Percentiles rank a stretch among this genome's conserved stretches.
Evolutionary conservation across 2,797 vertebrate genomes (phyloP).

Genomic region (Pteronotus mesoamericanus): DNA sequence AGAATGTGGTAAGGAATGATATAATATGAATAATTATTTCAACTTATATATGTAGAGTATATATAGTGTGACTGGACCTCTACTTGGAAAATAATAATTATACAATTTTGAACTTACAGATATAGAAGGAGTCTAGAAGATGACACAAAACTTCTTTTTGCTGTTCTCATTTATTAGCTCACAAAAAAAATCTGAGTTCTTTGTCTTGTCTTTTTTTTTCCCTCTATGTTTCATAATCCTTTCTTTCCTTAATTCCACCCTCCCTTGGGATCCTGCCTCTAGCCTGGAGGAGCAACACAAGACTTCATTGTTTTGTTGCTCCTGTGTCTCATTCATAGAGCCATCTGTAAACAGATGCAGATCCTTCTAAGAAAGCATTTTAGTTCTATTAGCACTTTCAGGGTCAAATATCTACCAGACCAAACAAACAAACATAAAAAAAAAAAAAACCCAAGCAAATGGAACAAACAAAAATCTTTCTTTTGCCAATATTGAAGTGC

Average conservation of each 20-base stretch:
- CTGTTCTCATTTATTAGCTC: background rate
- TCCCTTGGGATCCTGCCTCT: background rate
- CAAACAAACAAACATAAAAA: background rate
- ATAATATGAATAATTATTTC: background rate
- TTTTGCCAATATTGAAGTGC: background rate
- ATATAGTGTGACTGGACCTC: background rate
- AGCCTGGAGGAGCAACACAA: background rate
- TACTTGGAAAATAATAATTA: background rate
- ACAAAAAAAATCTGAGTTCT: background rate
- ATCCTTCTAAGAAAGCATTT: background rate
- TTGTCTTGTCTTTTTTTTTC: background rate
- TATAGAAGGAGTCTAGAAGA: background rate
- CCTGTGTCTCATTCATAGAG: background rate
- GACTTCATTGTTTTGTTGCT: background rate
- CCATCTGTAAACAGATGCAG: background rate
- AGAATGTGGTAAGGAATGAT: background rate
- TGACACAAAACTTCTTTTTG: background rate
- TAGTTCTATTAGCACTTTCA: background rate
- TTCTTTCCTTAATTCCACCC: background rate
- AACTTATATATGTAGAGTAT: background rate
- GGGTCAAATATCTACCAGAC: background rate
- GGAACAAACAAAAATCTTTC: background rate
- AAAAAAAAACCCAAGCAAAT: background rate
- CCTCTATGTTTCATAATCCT: background rate
- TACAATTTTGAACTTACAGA: background rate